phyloP scores from a whole-genome alignment of 2,888 invertebrate species.

The Parnassius smintheus region DNA sequence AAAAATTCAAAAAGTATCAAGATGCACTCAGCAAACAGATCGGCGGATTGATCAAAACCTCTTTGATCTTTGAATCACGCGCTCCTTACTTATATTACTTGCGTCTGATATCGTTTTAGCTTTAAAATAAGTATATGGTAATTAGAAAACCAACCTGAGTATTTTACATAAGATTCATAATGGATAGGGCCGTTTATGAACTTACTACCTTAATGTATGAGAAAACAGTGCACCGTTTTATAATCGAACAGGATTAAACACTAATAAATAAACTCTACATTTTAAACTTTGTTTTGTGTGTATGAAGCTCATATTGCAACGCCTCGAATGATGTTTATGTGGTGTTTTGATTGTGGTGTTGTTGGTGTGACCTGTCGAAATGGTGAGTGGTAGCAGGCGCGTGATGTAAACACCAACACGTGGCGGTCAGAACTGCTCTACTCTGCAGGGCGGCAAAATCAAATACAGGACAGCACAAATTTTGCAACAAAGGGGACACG shows the following conservation, averaged over 20 bases:
- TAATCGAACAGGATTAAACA: constrained; percentile 1
- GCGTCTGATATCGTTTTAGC: constrained; percentile 51
- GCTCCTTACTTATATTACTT: constrained; percentile 74
- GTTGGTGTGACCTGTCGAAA: constrained; percentile 66
- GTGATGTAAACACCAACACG: constrained; percentile 66
- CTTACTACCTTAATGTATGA: constrained; percentile 28
- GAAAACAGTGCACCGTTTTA: neutral
- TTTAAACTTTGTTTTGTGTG: constrained; percentile 10
- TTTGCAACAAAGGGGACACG: constrained; percentile 7
- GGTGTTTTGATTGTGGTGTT: constrained; percentile 28
- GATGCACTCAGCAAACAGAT: constrained; percentile 47
- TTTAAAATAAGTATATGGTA: constrained; percentile 31
- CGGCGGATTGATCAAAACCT: constrained; percentile 65
- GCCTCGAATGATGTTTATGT: constrained; percentile 8
- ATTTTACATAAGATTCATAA: constrained; percentile 20
- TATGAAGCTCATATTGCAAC: constrained; percentile 29
- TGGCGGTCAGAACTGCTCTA: constrained; percentile 38
- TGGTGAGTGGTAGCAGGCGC: constrained; percentile 72
- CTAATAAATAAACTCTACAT: constrained; percentile 5
- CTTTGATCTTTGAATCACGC: constrained; percentile 75
- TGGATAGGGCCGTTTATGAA: constrained; percentile 12
- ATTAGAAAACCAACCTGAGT: constrained; percentile 26
- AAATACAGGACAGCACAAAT: constrained; percentile 22
- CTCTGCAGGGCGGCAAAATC: constrained; percentile 29
- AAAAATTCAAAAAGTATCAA: constrained; percentile 46